These are phyloP conservation scores for Phenacoccus solenopsis DNA, from an alignment of 1,140 invertebrate species.

Conservation along the genomic window DNA sequence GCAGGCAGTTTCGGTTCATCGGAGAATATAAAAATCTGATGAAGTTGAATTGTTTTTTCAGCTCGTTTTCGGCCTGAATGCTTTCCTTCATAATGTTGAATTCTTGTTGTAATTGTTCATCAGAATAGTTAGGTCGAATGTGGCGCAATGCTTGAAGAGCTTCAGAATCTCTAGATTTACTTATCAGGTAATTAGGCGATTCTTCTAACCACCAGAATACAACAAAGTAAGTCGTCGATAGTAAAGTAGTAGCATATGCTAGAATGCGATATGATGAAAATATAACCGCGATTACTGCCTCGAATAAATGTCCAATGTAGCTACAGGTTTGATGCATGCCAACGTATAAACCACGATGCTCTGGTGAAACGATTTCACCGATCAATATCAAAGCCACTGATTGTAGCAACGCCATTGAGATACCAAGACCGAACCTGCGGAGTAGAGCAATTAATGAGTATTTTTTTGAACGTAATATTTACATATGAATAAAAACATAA, in stretches of 20 bases:
- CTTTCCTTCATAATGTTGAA: not conserved
- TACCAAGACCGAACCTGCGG: not conserved
- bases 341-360: not conserved
- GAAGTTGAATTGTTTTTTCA: not conserved
- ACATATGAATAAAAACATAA: not conserved
- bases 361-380: not conserved
- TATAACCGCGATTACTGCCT: not conserved
- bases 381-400: not conserved
- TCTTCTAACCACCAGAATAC: not conserved
- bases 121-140: not conserved
- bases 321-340: not conserved
- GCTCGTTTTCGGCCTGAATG: not conserved
- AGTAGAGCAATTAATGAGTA: not conserved
- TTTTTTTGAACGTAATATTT: not conserved
- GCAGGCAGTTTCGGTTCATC: not conserved
- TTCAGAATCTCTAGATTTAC: not conserved
- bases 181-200: not conserved
- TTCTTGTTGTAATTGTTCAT: not conserved
- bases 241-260: not conserved
- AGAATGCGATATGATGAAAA: not conserved
- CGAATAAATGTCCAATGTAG: not conserved
- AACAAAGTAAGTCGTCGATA: not conserved
- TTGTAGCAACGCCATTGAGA: not conserved
- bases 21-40: not conserved
- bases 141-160: not conserved